Evolutionary conservation across 2,113 vertebrate species (phyloP).

Genomic region (Coptodon bakossiorum): DNA sequence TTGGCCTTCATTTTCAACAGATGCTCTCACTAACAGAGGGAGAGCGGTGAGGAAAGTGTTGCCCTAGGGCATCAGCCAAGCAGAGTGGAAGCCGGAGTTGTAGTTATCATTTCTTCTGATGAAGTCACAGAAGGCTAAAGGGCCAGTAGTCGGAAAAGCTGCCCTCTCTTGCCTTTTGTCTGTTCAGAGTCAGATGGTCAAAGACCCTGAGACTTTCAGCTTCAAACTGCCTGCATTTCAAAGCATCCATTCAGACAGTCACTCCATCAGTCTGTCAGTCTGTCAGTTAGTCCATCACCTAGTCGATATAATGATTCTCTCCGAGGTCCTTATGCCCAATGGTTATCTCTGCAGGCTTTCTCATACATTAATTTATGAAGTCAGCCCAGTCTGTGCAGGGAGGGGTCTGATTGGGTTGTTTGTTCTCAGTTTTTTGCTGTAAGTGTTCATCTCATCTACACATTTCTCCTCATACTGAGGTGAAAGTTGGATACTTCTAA

Average conservation of each 20-base stretch:
- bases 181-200: conserved; percentile 42
- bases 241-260: conserved; percentile 48
- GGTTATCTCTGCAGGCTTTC: conserved; percentile 51
- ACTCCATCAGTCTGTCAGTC: conserved; percentile 49
- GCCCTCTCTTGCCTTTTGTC: conserved; percentile 50
- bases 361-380: conserved; percentile 66
- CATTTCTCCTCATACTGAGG: conserved; percentile 2
- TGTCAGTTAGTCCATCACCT: conserved; percentile 54
- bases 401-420: conserved; percentile 57
- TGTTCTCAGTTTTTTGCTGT: conserved; percentile 41
- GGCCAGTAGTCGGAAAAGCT: conserved; percentile 37
- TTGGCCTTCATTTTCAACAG: conserved; percentile 34
- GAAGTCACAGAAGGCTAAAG: conserved; percentile 49
- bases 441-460: conserved; percentile 34
- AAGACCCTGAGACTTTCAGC: conserved; percentile 50
- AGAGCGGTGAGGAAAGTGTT: background rate
- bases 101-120: conserved; percentile 52
- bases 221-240: conserved; percentile 65
- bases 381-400: conserved; percentile 17
- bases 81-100: conserved; percentile 25
- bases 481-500: background rate
- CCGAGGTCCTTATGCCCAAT: conserved; percentile 51
- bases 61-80: conserved; percentile 46
- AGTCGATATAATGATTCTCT: conserved; percentile 64
- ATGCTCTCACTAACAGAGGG: conserved; percentile 28